Evolutionary conservation across 2,888 invertebrate species (phyloP), one percentile per base, ranked within the genome.

Genomic region (Laspeyria flexula): DNA sequence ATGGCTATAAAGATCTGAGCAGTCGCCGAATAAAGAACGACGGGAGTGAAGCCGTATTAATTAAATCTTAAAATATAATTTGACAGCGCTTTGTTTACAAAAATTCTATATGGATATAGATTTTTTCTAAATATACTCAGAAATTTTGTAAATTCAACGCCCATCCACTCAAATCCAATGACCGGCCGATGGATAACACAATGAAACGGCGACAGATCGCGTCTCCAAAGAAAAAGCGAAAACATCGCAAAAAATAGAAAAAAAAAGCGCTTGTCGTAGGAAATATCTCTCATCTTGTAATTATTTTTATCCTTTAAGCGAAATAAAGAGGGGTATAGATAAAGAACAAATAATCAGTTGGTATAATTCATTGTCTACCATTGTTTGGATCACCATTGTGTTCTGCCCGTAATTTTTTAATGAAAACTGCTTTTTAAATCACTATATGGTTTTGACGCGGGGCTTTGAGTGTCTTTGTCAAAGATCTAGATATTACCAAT

Each of bases 231-330:
- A 73, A 72, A 76, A 80, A 75, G 77, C 75, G 75, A 77, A 83
- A 76, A 75, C 65, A 75, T 73, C 65, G 56, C 60, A 55, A 60
- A 73, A 75, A 75, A 73, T 79, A 67, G 74, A 60, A 72, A 72
- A 71, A 72, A 75, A 73, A 59, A 42, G 56, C 53, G 43, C 48
- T 41, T 63, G 57, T 62, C 67, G 68, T 64, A 81, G 77, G 77
- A 82, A 85, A 83, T 83, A 85, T 85, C 90, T 91, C 86, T 88
- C 88, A 91, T 92, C 91, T 90, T 87, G 88, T 90, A 89, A 91
- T 92, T 92, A 92, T 91, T 89, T 92, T 92, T 86, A 92, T 91
- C 90, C 90, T 88, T 90, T 91, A 85, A 89, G 83, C 81, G 83
- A 82, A 84, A 84, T 82, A 81, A 82, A 79, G 81, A 77, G 73